Evolutionary conservation across 2,797 vertebrate species (phyloP).

Genomic region (Cyclopterus lumpus): DNA sequence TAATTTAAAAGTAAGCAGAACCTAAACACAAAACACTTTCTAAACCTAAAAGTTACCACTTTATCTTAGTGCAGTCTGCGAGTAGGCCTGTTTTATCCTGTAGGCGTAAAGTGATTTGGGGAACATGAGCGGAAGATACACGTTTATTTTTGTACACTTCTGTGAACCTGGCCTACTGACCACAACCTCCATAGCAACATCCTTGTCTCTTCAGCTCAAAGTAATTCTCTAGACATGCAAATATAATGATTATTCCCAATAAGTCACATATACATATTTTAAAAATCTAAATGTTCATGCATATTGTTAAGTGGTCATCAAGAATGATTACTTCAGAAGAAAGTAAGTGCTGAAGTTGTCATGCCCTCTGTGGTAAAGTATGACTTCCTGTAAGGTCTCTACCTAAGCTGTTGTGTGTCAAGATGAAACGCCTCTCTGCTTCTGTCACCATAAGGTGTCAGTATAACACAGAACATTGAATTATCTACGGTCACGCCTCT

Average conservation of each 20-base stretch:
- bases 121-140: neutral
- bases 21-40: neutral
- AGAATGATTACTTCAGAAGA: neutral
- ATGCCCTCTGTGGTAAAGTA: neutral
- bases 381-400: slow-evolving; percentile 9
- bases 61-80: neutral
- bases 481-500: neutral
- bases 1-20: neutral
- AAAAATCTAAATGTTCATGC: neutral
- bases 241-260: neutral
- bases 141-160: neutral
- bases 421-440: neutral
- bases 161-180: neutral
- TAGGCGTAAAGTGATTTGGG: neutral
- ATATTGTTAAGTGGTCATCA: too few relatives aligned
- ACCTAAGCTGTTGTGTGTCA: too few relatives aligned
- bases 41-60: neutral
- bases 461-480: slow-evolving; percentile 22
- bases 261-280: neutral
- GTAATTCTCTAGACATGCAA: neutral
- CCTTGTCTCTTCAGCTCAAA: neutral
- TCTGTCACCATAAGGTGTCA: slow-evolving; percentile 54
- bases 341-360: neutral
- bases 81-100: neutral
- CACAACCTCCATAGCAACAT: neutral